Percentiles rank a stretch among this genome's conserved stretches.
Conservation (phyloP, 2,888 invertebrate genomes). For the Bimastos eiseni region DNA sequence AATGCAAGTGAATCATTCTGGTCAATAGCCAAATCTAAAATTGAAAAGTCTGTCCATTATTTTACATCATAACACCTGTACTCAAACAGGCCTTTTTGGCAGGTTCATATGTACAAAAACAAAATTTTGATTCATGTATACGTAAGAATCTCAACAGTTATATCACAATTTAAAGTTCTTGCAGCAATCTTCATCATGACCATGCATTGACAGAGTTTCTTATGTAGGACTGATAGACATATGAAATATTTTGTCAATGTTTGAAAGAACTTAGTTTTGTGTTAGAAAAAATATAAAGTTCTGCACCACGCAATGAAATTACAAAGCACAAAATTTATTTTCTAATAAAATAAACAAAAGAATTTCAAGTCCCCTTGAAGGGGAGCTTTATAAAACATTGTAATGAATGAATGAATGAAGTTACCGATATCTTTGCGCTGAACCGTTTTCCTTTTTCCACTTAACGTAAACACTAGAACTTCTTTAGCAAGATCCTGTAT, state of each 20-base stretch:
- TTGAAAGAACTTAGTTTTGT: not conserved
- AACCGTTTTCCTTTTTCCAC: conserved; percentile 80
- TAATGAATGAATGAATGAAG: no score
- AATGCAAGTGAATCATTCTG: conserved; percentile 80
- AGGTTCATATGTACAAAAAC: not conserved
- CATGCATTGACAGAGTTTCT: no score
- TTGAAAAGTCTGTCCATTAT: not conserved
- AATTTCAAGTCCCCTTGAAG: no score
- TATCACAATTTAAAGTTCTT: conserved; percentile 1
- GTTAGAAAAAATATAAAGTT: not conserved
- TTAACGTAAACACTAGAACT: conserved; percentile 73
- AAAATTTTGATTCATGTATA: not conserved
- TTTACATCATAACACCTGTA: not conserved
- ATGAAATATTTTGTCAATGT: no score
- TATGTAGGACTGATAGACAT: no score
- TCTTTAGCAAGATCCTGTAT: conserved; percentile 80
- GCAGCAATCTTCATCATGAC: not conserved
- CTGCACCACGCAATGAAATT: not conserved
- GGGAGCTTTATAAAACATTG: no score
- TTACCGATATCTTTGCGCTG: conserved; percentile 75
- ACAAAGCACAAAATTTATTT: not conserved
- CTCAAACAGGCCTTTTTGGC: conserved; percentile 14
- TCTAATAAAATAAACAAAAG: not conserved
- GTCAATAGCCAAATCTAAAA: conserved; percentile 73
- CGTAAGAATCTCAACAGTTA: not conserved